Conservation (phyloP, 64 coral and sea anemone species). For the Porites australiensis region DNA sequence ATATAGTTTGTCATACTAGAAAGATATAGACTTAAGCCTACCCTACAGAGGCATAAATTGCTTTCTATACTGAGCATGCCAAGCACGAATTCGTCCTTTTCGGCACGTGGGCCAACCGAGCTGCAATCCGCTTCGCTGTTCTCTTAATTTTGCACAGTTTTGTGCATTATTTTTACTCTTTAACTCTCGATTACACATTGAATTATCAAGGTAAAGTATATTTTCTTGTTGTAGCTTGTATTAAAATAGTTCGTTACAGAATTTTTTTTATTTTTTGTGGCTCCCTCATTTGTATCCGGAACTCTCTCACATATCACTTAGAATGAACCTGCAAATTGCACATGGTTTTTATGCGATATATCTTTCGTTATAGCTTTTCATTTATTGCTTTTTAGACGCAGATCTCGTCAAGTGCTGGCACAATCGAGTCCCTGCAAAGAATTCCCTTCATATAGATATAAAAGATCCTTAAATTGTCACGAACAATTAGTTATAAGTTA, state of each 20-base stretch:
- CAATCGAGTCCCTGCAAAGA: not conserved
- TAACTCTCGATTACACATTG: not conserved
- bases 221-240: not conserved
- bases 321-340: too few species aligned
- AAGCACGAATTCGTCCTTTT: not conserved
- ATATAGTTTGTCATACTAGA: not conserved
- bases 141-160: constrained; percentile 35
- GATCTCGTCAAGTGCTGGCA: too few species aligned
- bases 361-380: too few species aligned
- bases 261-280: not conserved
- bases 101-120: constrained; percentile 22
- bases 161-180: not conserved
- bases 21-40: not conserved
- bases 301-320: not conserved
- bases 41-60: not conserved
- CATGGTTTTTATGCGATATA: too few species aligned
- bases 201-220: not conserved
- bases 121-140: not conserved
- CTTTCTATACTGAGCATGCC: constrained; percentile 36
- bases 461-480: too few species aligned
- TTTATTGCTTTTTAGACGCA: too few species aligned
- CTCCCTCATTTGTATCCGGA: too few species aligned
- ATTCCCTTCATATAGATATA: too few species aligned
- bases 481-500: not conserved
- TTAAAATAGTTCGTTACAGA: not conserved